phyloP scores from a whole-genome alignment of 2,113 vertebrate species.

The Otis tarda region DNA sequence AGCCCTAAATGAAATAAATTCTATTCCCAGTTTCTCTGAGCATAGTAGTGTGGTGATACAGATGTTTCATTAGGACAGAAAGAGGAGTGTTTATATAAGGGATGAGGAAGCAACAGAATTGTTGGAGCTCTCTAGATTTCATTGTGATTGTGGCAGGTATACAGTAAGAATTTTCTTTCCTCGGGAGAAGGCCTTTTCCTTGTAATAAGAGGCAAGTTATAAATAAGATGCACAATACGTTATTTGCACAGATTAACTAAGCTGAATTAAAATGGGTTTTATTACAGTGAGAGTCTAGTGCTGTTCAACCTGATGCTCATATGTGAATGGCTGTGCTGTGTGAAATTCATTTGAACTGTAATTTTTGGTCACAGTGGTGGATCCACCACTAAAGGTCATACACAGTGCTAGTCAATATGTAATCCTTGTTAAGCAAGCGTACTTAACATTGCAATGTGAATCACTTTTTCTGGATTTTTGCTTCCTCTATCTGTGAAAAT shows the following conservation, averaged over 20 bases:
- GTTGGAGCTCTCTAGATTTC: not conserved
- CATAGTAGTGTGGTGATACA: not conserved
- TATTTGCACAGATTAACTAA: not conserved
- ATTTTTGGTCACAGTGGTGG: not conserved
- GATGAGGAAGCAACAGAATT: not conserved
- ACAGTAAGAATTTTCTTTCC: not conserved
- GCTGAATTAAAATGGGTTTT: not conserved
- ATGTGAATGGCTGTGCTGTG: not conserved
- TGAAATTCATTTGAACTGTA: not conserved
- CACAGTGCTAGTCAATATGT: not conserved
- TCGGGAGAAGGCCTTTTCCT: not conserved
- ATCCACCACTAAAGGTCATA: not conserved
- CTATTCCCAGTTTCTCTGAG: not conserved
- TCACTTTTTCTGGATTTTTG: not conserved
- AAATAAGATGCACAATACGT: not conserved
- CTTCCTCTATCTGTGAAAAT: not conserved
- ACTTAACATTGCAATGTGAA: not conserved
- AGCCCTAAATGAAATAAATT: not conserved
- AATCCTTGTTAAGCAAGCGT: not conserved
- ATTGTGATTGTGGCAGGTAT: not conserved
- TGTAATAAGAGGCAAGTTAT: not conserved
- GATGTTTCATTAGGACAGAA: not conserved
- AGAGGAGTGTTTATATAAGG: not conserved
- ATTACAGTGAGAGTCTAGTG: not conserved
- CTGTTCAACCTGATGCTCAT: not conserved